Conservation (phyloP, 2,797 vertebrate genomes). For the Rhinatrema bivittatum region DNA sequence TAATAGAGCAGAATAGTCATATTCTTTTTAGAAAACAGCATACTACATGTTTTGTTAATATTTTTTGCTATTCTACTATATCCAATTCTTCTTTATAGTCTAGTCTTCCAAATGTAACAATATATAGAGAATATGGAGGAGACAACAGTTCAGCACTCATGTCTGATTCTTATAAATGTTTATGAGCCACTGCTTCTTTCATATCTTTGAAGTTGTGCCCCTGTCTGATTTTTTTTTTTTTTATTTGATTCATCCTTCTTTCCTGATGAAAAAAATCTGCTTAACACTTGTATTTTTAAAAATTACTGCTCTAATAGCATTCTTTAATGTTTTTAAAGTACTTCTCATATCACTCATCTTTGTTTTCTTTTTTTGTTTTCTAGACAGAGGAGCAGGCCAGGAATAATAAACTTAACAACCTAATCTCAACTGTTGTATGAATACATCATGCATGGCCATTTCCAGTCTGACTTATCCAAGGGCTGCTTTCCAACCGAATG, state of each 20-base stretch:
- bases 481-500: not conserved
- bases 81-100: constrained; percentile 40
- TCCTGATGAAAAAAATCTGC: constrained; percentile 13
- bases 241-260: constrained; percentile 12
- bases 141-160: constrained; percentile 43
- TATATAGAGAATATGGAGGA: constrained; percentile 9
- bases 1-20: too few species aligned
- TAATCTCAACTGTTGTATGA: constrained; percentile 4
- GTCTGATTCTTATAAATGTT: constrained; percentile 59
- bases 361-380: constrained; percentile 29
- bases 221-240: constrained; percentile 24
- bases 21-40: too few species aligned
- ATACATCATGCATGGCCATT: constrained; percentile 6
- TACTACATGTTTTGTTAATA: too few species aligned
- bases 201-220: constrained; percentile 44
- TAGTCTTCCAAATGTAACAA: constrained; percentile 35
- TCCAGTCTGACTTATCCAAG: not conserved
- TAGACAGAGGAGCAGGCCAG: constrained; percentile 4
- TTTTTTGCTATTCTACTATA: constrained; percentile 40
- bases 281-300: constrained; percentile 25
- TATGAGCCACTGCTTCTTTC: constrained; percentile 36
- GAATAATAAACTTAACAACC: constrained; percentile 23
- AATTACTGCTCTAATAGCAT: constrained; percentile 14
- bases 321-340: constrained; percentile 20
- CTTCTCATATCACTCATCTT: constrained; percentile 31